Conservation (phyloP, 2,888 invertebrate genomes). For the Meandrusa payeni region DNA sequence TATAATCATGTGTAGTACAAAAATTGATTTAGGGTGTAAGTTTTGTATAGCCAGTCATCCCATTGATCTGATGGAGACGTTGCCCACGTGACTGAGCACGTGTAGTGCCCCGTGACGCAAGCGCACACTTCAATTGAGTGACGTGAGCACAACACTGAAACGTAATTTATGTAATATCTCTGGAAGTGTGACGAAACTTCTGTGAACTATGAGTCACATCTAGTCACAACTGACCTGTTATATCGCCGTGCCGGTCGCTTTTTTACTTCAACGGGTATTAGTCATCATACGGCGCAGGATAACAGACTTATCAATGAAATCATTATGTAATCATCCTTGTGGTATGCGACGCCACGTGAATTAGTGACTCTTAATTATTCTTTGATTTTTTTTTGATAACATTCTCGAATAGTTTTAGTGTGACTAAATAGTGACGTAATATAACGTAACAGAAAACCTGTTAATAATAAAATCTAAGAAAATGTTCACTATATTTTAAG, state of each 20-base stretch:
- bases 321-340: conserved; percentile 38
- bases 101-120: conserved; percentile 43
- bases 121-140: conserved; percentile 40
- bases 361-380: conserved; percentile 10
- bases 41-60: no score
- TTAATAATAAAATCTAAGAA: neutral
- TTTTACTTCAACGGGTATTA: conserved; percentile 56
- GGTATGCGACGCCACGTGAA: conserved; percentile 22
- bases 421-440: conserved; percentile 9
- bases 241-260: conserved; percentile 32
- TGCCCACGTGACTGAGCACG: conserved; percentile 16
- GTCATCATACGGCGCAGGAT: conserved; percentile 58
- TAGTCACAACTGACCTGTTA: conserved; percentile 40
- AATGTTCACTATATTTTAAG: no score
- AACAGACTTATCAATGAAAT: conserved; percentile 57
- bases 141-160: conserved; percentile 33
- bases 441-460: neutral
- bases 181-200: conserved; percentile 67
- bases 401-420: conserved; percentile 7
- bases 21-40: no score
- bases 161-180: conserved; percentile 41
- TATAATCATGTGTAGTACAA: no score
- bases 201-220: conserved; percentile 58
- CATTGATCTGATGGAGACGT: no score
- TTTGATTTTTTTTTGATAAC: conserved; percentile 14